Conservation (phyloP, 2,113 vertebrate species). For the Myiopsitta monachus region DNA sequence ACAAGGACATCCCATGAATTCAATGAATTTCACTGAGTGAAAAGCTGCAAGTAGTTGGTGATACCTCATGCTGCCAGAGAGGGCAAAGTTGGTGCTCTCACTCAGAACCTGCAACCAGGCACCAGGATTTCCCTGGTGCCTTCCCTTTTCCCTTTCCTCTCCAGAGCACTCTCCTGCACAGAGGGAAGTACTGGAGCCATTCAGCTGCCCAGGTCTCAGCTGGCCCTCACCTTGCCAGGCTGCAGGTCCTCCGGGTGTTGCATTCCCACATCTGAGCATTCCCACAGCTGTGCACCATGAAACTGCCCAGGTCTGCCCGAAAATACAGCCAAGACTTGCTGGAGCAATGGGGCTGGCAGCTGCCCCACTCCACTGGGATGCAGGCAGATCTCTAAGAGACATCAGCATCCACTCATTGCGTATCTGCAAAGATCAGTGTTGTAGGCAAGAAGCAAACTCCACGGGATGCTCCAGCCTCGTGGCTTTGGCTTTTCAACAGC, state of each 20-base stretch:
- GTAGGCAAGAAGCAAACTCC: not conserved
- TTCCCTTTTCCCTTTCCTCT: not conserved
- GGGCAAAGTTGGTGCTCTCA: not conserved
- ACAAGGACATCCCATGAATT: not conserved
- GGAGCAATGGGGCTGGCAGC: not conserved
- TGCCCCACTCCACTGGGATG: not conserved
- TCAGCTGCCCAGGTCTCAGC: not conserved
- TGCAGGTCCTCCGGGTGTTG: not conserved
- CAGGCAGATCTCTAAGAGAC: not conserved
- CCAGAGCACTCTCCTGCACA: not conserved
- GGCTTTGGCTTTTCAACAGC: not conserved
- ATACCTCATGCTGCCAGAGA: accelerated
- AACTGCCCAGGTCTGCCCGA: not conserved
- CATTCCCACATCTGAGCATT: not conserved
- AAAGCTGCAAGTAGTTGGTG: not conserved
- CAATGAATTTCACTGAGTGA: not conserved
- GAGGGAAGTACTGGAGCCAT: not conserved
- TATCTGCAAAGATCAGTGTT: not conserved
- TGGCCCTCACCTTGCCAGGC: not conserved
- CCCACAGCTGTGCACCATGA: not conserved
- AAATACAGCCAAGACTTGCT: not conserved
- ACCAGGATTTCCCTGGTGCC: not conserved
- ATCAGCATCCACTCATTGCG: accelerated
- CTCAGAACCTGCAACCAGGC: not conserved
- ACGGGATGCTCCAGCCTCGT: not conserved